phyloP scores from a whole-genome alignment of 2,888 invertebrate genomes.

The Campoplex nolae region DNA sequence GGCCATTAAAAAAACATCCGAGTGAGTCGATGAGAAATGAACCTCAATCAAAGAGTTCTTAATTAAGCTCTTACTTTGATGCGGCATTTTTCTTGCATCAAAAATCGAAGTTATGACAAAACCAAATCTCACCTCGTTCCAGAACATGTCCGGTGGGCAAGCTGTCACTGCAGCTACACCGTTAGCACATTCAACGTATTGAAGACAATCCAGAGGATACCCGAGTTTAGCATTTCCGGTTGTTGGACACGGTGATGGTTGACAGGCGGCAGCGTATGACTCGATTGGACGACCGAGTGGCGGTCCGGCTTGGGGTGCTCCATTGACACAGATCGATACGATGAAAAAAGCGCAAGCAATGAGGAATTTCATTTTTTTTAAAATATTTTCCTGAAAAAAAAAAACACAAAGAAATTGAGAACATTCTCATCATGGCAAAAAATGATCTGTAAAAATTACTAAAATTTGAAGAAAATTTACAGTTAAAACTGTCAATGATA shows the following conservation, averaged over 20 bases:
- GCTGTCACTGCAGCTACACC: slow-evolving; percentile 47
- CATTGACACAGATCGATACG: slow-evolving; percentile 47
- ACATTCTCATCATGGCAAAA: too few relatives aligned
- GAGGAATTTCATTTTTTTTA: slow-evolving; percentile 50
- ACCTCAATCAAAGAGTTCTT: background rate
- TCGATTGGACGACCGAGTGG: slow-evolving; percentile 36
- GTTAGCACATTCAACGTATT: slow-evolving; percentile 69
- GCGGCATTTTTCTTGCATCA: background rate
- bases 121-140: slow-evolving; percentile 67
- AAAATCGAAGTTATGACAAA: background rate
- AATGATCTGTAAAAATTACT: too few relatives aligned
- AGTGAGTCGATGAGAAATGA: background rate
- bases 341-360: slow-evolving; percentile 43
- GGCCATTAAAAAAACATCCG: slow-evolving; percentile 4
- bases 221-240: slow-evolving; percentile 49
- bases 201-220: slow-evolving; percentile 72
- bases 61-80: background rate
- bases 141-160: slow-evolving; percentile 70
- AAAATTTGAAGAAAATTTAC: too few relatives aligned
- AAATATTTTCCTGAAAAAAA: slow-evolving; percentile 36
- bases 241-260: slow-evolving; percentile 67
- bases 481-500: too few relatives aligned
- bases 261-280: slow-evolving; percentile 60
- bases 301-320: slow-evolving; percentile 66
- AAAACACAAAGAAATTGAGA: background rate